phyloP scores from a whole-genome alignment of 2,113 vertebrate genomes.

The Alectura lathami region DNA sequence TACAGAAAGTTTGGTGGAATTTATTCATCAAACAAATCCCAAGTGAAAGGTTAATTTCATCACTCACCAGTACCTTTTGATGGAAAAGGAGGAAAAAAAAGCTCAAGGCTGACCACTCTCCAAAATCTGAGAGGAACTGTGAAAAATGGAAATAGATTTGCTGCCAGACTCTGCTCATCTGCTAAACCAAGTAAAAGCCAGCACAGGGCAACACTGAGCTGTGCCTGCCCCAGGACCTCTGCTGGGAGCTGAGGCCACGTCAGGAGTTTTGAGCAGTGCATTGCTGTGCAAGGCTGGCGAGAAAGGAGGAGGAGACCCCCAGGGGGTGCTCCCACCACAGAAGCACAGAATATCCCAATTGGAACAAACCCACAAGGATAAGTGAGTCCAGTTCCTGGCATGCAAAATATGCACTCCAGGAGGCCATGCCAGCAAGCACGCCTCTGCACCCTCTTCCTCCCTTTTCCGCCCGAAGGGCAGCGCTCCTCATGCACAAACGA shows the following conservation, averaged over 20 bases:
- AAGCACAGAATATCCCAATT: not conserved
- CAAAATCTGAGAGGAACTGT: not conserved
- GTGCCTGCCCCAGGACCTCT: not conserved
- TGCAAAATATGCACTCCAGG: rapidly evolving
- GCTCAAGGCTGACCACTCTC: not conserved
- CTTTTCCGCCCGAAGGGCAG: not conserved
- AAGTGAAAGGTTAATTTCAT: not conserved
- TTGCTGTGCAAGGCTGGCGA: not conserved
- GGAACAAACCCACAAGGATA: not conserved
- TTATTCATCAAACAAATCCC: not conserved
- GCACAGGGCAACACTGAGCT: rapidly evolving
- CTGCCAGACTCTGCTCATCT: not conserved
- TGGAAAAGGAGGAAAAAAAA: not conserved
- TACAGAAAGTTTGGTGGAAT: not conserved
- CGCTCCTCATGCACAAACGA: rapidly evolving
- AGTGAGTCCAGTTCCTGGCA: too few relatives aligned
- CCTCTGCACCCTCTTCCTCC: not conserved
- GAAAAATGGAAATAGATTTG: not conserved
- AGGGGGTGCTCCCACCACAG: not conserved
- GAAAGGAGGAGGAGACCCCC: not conserved
- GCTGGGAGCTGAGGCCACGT: rapidly evolving
- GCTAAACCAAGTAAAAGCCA: not conserved
- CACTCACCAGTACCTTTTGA: not conserved
- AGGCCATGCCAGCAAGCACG: rapidly evolving
- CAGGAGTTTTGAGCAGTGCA: rapidly evolving